phyloP scores from a whole-genome alignment of 2,113 vertebrate species.

The Tonatia bakeri region DNA sequence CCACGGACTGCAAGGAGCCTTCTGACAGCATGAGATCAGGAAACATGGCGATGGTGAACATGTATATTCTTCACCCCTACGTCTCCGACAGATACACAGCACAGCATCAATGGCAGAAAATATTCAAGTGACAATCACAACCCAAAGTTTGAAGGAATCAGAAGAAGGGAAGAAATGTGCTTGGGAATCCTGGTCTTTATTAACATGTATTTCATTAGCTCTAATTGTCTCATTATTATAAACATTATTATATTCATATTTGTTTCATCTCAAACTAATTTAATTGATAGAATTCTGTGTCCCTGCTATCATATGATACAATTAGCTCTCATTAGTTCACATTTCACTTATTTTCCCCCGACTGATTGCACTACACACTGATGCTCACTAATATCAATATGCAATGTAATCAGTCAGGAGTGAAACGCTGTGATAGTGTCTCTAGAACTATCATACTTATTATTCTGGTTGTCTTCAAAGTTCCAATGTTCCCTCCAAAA shows the following conservation, averaged over 20 bases:
- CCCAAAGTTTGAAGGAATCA: slow-evolving; percentile 68
- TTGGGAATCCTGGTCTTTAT: slow-evolving; percentile 77
- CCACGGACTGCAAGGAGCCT: not conserved
- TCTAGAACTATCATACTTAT: slow-evolving; percentile 82
- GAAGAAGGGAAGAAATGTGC: slow-evolving; percentile 40
- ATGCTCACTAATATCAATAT: slow-evolving; percentile 86
- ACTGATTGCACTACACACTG: slow-evolving; percentile 85
- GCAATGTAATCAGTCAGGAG: slow-evolving; percentile 87
- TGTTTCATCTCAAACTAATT: slow-evolving; percentile 88
- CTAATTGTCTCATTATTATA: slow-evolving; percentile 87
- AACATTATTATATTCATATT: slow-evolving; percentile 87
- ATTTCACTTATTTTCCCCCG: slow-evolving; percentile 86
- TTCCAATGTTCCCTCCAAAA: slow-evolving; percentile 81
- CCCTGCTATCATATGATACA: slow-evolving; percentile 86
- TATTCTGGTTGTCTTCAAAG: slow-evolving; percentile 85
- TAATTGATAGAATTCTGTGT: slow-evolving; percentile 88
- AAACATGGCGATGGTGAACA: not conserved
- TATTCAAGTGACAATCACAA: slow-evolving; percentile 21
- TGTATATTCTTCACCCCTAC: not conserved
- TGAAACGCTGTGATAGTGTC: slow-evolving; percentile 77
- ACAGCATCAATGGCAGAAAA: not conserved
- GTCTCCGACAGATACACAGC: not conserved
- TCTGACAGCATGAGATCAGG: not conserved
- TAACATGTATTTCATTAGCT: slow-evolving; percentile 84
- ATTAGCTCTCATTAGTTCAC: slow-evolving; percentile 89